These are phyloP conservation scores for Hemibagrus wyckioides DNA, from an alignment of 2,113 vertebrate species.

Conservation along the genomic window DNA sequence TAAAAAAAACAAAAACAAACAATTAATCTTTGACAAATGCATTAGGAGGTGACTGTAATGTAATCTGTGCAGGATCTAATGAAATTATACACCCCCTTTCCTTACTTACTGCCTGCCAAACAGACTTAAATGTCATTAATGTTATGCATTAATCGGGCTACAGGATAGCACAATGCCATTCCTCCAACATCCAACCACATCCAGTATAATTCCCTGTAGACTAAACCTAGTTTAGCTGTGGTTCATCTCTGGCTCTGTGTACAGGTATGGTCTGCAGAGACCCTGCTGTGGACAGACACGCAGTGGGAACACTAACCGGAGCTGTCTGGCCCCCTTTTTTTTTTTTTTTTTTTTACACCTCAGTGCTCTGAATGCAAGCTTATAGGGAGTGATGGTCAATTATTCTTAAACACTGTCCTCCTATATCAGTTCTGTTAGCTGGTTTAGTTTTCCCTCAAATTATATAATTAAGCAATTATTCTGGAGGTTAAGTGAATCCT, in stretches of 20 bases:
- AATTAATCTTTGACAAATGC: not conserved
- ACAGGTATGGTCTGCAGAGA: not conserved
- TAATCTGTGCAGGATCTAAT: not conserved
- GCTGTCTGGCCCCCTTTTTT: constrained; percentile 57
- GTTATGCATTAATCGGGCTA: not conserved
- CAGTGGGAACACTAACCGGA: constrained; percentile 16
- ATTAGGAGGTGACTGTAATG: not conserved
- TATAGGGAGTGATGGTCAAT: constrained; percentile 50
- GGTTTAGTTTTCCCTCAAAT: not conserved
- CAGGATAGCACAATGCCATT: not conserved
- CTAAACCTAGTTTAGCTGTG: not conserved
- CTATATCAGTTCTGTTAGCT: not conserved
- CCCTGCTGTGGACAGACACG: not conserved
- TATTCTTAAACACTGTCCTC: not conserved
- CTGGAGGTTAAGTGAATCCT: constrained; percentile 10
- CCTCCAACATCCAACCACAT: not conserved
- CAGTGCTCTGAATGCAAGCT: constrained; percentile 60
- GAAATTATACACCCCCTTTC: not conserved
- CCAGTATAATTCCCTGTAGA: not conserved
- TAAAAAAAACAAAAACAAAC: not conserved
- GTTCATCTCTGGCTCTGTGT: constrained; percentile 11
- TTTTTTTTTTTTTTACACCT: constrained; percentile 49
- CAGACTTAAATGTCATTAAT: not conserved
- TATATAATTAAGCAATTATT: constrained; percentile 48
- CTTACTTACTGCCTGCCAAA: not conserved